Evolutionary conservation across 2,797 vertebrate genomes (phyloP), one percentile per base, ranked within the genome.

Genomic region (Notolepis coatsorum): DNA sequence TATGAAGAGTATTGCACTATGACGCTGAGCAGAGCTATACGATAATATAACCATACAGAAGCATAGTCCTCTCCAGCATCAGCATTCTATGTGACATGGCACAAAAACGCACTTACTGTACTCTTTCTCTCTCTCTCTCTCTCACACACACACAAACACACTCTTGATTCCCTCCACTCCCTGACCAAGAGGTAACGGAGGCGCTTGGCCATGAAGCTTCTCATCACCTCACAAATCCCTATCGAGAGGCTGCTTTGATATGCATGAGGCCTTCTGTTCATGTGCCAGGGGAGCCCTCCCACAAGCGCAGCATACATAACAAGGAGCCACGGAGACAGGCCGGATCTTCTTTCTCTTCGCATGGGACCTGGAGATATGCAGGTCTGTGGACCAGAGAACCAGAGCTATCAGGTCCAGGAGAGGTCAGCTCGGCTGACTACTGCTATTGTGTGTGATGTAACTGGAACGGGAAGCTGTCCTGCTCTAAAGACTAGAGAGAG

Each of bases 191-290:
- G 62, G 64, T 8, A 3, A 10, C 61, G 27, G 51, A 74, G 58
- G 42, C 60, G 30, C 66, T 68, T 58, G 41, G 77, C 65, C 55
- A 54, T 33, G 63, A 57, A 65, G 76, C 61, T 70, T 66, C 37
- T 8, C 50, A 66, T 45, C n/a, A 3, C 57, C 71, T 72, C 68
- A 69, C 65, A 75, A 69, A 80, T 77, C 65, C 18, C 41, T 73
- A 73, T 75, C 65, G 62, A 71, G 69, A 76, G 57, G 53, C 68
- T 5, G 59, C 79, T 84, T 81, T 87, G 73, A 79, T 80, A 73
- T 78, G 57, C 57, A 73, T 12, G 43, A 73, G 60, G 69, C 69
- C 62, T 63, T 84, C 63, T 81, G 71, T 79, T 83, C 62, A 71
- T 33, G 57, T 73, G 79, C 80, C 79, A 88, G 70, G 54, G 57